Percentiles rank a stretch among this genome's conserved stretches.
phyloP scores from a whole-genome alignment of 2,797 vertebrate genomes.

The Tiaroga cobitis region DNA sequence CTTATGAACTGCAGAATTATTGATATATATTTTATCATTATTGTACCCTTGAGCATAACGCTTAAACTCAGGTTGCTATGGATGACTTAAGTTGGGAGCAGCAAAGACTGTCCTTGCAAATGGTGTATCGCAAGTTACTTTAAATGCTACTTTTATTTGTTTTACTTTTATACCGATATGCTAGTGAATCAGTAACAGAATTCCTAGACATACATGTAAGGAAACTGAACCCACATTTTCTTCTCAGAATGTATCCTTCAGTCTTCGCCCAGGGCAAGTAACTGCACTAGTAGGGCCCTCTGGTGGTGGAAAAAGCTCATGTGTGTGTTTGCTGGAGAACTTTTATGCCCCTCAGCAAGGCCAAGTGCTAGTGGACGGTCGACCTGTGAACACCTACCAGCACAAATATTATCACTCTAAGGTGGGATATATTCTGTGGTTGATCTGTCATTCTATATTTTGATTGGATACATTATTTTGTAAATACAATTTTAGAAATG shows the following conservation, averaged over 20 bases:
- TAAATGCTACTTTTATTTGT: neutral
- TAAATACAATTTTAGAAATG: neutral
- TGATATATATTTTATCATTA: neutral
- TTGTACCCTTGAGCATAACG: neutral
- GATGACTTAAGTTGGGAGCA: neutral
- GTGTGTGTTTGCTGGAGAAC: conserved; percentile 92
- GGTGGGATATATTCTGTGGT: conserved; percentile 71
- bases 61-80: neutral
- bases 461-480: neutral
- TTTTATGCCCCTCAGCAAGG: conserved; percentile 90
- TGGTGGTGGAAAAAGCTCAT: conserved; percentile 95
- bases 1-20: neutral
- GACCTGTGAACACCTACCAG: conserved; percentile 82
- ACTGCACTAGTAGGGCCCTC: conserved; percentile 94
- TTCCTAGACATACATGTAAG: neutral
- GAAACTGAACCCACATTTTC: conserved; percentile 15
- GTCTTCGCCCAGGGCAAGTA: conserved; percentile 86
- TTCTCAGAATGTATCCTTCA: conserved; percentile 89
- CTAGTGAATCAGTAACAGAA: neutral
- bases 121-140: too few relatives aligned
- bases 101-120: neutral
- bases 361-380: conserved; percentile 90
- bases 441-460: neutral
- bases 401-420: conserved; percentile 91
- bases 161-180: neutral